Conservation (phyloP, 1,140 invertebrate species). For the Zaprionus davidi region DNA sequence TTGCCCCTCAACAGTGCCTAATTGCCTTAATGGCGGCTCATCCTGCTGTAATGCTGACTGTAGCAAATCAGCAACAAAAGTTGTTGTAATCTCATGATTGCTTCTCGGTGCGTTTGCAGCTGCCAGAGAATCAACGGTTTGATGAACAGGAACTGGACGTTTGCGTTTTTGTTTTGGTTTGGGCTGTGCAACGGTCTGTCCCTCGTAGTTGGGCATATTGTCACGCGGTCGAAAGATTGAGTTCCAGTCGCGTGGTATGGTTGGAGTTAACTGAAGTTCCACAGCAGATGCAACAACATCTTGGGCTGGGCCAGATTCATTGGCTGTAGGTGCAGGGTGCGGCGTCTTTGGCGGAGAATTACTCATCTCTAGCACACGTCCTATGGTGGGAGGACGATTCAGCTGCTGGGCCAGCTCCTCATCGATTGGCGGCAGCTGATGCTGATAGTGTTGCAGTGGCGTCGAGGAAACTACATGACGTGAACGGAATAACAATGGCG, state of each 20-base stretch:
- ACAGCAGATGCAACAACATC: neutral
- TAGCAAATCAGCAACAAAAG: constrained; percentile 44
- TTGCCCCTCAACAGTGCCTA: neutral
- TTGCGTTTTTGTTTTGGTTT: neutral
- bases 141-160: neutral
- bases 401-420: constrained; percentile 43
- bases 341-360: neutral
- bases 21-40: neutral
- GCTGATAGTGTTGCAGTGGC: constrained; percentile 40
- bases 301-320: neutral
- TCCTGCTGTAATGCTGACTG: constrained; percentile 4
- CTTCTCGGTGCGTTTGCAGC: neutral
- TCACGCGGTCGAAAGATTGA: constrained; percentile 47
- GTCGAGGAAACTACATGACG: constrained; percentile 26
- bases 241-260: constrained; percentile 33
- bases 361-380: constrained; percentile 36
- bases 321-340: neutral
- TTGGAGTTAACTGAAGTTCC: neutral
- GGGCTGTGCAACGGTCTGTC: neutral
- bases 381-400: neutral
- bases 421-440: constrained; percentile 49
- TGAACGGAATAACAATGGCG: neutral
- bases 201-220: constrained; percentile 19
- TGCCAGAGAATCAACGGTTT: neutral
- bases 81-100: constrained; percentile 27